Evolutionary conservation across 1,140 invertebrate genomes (phyloP), one percentile per base, ranked within the genome.

Genomic region (Drosophila kohkoa): DNA sequence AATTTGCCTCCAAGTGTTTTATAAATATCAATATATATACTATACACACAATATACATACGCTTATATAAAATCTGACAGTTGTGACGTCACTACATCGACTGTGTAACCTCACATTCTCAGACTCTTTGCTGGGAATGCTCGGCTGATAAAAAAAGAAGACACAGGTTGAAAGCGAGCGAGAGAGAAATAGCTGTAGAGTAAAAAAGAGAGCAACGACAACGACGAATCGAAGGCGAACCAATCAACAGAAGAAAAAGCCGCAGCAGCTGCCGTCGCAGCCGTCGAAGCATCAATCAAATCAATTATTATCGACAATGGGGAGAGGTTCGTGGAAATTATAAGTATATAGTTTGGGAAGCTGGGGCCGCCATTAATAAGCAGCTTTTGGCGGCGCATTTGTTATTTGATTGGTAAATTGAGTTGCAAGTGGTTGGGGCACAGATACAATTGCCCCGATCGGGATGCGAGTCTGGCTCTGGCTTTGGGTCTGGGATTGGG

Each of bases 331-430:
- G 81, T 85, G 81, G 78, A 89, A 89, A 89, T 89, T 76, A 85
- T 83, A 77, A 6, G 52, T 63, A 63, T 59, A 13, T 48, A 43
- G 48, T 52, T 52, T 43, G 4, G 15, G 66, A 13, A 74, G 51
- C 48, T 71, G 65, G 54, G 65, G 87, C 75, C 69, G 88, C 82
- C 83, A 90, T 91, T 83, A 90, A 90, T 90, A 83, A 89, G 83
- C 80, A 87, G 77, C 72, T 90, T 55, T 83, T 82, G 82, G 87
- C 82, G 75, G 87, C 80, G 77, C 75, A 83, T 90, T 90, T 87
- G 82, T 82, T 82, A 91, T 90, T 87, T 90, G 87, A 87, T 90
- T 90, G 80, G 82, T 90, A 90, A 90, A 90, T 90, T 90, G 87
- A 83, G 87, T 79, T 87, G 78, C 69, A 66, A 86, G 77, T 30